Percentiles rank a stretch among this genome's conserved stretches.
Evolutionary conservation across 35 echinoderm and acorn worm genomes (phyloP).

Genomic region (Lytechinus pictus): DNA sequence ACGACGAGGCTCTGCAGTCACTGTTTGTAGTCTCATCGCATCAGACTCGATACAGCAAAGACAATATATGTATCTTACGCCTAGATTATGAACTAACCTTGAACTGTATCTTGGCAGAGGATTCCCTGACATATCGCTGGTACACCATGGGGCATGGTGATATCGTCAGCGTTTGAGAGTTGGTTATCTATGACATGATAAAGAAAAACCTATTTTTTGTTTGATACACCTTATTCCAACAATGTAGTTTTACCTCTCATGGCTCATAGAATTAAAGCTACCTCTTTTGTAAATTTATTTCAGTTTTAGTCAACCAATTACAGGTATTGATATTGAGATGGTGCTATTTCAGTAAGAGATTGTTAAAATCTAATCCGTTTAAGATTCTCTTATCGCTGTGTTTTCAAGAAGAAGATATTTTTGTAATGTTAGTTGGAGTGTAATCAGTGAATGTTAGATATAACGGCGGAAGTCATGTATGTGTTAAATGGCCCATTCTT

Average conservation of each 20-base stretch:
- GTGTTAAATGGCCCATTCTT: too few species aligned
- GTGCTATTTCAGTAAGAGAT: not conserved
- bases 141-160: not conserved
- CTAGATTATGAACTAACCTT: not conserved
- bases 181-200: not conserved
- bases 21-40: too few species aligned
- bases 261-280: not conserved
- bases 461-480: not conserved
- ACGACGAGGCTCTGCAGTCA: too few species aligned
- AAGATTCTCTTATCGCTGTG: not conserved
- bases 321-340: not conserved
- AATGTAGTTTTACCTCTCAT: not conserved
- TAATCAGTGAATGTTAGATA: not conserved
- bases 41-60: too few species aligned
- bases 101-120: not conserved
- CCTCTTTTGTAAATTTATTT: not conserved
- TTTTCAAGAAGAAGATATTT: not conserved
- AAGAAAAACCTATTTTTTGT: not conserved
- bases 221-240: not conserved
- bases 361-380: not conserved
- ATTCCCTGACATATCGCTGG: conserved; percentile 9
- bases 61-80: too few species aligned
- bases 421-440: not conserved
- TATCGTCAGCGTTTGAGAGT: not conserved
- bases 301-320: not conserved